phyloP scores from a whole-genome alignment of 2,888 invertebrate species.

The Dilophus febrilis region DNA sequence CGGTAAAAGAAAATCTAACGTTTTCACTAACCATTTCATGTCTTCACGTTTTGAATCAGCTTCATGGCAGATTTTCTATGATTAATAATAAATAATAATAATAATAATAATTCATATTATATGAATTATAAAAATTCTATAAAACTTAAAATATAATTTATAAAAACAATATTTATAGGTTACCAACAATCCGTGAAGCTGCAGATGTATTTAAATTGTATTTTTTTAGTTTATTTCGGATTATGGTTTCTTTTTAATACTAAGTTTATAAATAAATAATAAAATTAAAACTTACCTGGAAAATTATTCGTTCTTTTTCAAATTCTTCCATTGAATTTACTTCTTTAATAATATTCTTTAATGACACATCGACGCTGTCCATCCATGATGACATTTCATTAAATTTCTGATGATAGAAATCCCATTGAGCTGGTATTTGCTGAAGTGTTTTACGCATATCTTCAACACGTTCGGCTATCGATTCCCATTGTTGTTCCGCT shows the following conservation, averaged over 20 bases:
- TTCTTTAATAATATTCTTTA: conserved; percentile 69
- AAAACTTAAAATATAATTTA: neutral
- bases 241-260: conserved; percentile 2
- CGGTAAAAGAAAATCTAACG: conserved; percentile 67
- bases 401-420: conserved; percentile 64
- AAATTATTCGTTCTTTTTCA: conserved; percentile 72
- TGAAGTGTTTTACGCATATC: conserved; percentile 54
- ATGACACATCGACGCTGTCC: conserved; percentile 69
- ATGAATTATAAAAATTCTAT: neutral
- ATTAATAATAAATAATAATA: conserved; percentile 10
- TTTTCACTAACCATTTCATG: conserved; percentile 90
- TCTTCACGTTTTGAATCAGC: conserved; percentile 81
- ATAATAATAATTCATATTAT: neutral
- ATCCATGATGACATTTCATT: conserved; percentile 78
- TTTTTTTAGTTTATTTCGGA: conserved; percentile 3
- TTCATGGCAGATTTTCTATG: conserved; percentile 73
- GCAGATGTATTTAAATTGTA: conserved; percentile 13
- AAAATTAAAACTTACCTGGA: conserved; percentile 49
- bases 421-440: conserved; percentile 84
- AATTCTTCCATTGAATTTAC: conserved; percentile 77
- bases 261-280: conserved; percentile 3
- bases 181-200: conserved; percentile 35
- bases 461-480: conserved; percentile 51
- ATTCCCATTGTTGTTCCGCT: conserved; percentile 60
- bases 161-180: conserved; percentile 10